Evolutionary conservation across 2,888 invertebrate genomes (phyloP), one percentile per base, ranked within the genome.

Genomic region (Aplocera efformata): DNA sequence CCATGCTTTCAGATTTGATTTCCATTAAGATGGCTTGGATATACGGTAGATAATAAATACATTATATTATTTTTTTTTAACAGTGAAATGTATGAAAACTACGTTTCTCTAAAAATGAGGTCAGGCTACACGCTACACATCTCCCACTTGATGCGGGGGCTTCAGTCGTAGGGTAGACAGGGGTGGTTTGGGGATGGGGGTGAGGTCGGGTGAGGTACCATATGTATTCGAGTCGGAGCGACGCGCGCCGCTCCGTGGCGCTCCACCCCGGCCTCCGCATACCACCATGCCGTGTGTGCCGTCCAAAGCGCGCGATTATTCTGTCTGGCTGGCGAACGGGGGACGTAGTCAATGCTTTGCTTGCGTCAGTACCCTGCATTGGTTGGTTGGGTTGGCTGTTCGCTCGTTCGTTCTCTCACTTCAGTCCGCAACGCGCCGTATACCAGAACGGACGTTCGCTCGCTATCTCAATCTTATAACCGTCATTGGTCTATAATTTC

Each of bases 371-470:
- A 51, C 54, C 61, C 58, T 63, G 62, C 60, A 60, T 64, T 65
- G 59, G 59, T 53, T 63, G 53, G 37, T 21, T 40, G 32, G 35
- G 32, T 36, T 22, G 34, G 32, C 11, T 31, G 42, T 40, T 47
- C n/a, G n/a, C n/a, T 24, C 32, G 24, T 39, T 27, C 27, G 31
- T n/a, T n/a, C n/a, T n/a, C n/a, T 28, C 38, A 32, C 36, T 30
- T 77, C 69, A 85, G 86, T 84, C 71, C 75, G 74, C 76, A 77
- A 70, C 84, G 79, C 79, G 78, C 75, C 70, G 72, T 73, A 64
- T 57, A 52, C 62, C 42, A 23, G 67, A 62, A 59, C 63, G 69
- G 79, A 71, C 76, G 84, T 67, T 57, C 67, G 63, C 66, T 69
- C 50, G 53, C 50, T 36, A 53, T 48, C 50, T 47, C 40, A 38